Evolutionary conservation across 2,797 vertebrate species (phyloP), one percentile per base, ranked within the genome.

Genomic region (Melanotaenia nigrans): DNA sequence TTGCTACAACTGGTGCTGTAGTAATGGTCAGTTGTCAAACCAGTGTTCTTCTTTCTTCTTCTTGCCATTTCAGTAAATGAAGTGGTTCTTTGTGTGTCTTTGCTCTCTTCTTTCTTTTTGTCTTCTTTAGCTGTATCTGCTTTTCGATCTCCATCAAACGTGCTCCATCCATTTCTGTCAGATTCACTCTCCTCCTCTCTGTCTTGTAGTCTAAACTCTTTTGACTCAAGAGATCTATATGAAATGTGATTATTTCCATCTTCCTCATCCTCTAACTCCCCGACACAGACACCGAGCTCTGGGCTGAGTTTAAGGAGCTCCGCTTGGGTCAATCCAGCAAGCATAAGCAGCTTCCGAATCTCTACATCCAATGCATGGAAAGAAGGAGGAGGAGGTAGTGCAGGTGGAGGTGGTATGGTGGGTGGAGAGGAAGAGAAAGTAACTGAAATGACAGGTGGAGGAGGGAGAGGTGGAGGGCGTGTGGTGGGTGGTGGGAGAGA

Each of bases 21-120:
- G 85, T 94, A 95, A 6, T 83, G 83, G 45, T 93, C 91, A 0
- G 89, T 73, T 20, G 80, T 79, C 30, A 90, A 33, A 65, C 68
- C 79, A 22, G 82, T 87, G 73, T 75, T 80, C 47, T 89, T 95
- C 85, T 90, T 94, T 77, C 93, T 94, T 83, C 94, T 95, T 81
- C 96, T 95, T 35, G 96, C 96, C 79, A 98, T 92, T 90, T 97
- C 96, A 0, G 96, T 95, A 86, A 98, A 99, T 0, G 97, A 96
- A 4, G 96, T 98, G 88, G 91, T 93, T 90, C 89, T 94, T 84
- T 91, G 88, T 20, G 71, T n/a, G 3, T 92, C 89, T 2, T 64
- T 85, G 9, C 38, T 81, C 35, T 82, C 84, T 53, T 87, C 85
- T 47, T 64, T 87, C 56, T 76, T 89, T 69, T 80, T 81, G 11